Evolutionary conservation across 2,797 vertebrate genomes (phyloP).

Genomic region (Periparus ater): DNA sequence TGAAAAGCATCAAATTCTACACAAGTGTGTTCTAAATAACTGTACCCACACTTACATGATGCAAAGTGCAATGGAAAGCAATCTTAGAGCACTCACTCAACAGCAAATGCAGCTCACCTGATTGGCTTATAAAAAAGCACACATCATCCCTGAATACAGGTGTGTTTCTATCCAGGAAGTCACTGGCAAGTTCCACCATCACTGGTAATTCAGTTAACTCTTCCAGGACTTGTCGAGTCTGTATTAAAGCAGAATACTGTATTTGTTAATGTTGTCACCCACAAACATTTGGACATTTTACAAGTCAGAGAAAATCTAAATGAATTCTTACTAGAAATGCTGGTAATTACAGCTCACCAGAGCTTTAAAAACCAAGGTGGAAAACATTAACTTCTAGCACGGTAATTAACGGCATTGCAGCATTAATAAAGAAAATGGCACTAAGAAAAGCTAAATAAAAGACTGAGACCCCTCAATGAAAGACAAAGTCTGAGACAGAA

Average conservation of each 20-base stretch:
- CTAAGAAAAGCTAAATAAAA: neutral
- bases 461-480: neutral
- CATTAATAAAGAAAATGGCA: neutral
- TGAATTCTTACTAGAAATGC: neutral
- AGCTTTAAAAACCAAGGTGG: neutral
- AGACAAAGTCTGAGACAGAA: neutral
- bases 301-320: neutral
- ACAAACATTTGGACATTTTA: neutral
- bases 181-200: constrained; percentile 97
- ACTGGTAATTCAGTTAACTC: constrained; percentile 94
- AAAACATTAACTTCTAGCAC: neutral
- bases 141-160: constrained; percentile 97
- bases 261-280: neutral
- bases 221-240: constrained; percentile 94
- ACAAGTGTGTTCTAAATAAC: neutral
- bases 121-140: constrained; percentile 96
- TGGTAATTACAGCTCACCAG: neutral
- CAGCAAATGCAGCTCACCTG: constrained; percentile 77
- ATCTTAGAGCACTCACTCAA: neutral
- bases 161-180: constrained; percentile 94
- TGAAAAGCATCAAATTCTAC: neutral
- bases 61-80: neutral
- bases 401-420: neutral
- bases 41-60: neutral
- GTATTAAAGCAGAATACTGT: constrained; percentile 3